These are phyloP conservation scores for Capitulum mitella DNA, from an alignment of 2,888 invertebrate genomes.

Conservation along the genomic window DNA sequence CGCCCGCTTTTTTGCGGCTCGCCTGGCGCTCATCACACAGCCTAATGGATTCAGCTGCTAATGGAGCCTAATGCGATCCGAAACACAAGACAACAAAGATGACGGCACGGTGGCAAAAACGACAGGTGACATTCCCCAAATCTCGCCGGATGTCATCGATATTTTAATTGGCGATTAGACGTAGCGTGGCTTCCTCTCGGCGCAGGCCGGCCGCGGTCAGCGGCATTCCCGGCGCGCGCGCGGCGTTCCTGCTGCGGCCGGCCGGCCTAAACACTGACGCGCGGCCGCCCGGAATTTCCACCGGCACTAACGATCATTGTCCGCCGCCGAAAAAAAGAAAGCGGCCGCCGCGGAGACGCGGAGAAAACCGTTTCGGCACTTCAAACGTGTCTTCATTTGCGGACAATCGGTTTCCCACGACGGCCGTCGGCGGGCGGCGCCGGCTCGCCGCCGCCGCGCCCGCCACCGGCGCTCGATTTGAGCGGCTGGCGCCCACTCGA, in stretches of 20 bases:
- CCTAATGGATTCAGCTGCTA: not conserved
- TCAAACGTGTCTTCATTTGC: slow-evolving; percentile 23
- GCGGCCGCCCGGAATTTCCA: not conserved
- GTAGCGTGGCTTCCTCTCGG: not conserved
- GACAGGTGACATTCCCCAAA: not conserved
- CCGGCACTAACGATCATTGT: not conserved
- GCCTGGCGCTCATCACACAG: not conserved
- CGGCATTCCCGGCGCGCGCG: not conserved
- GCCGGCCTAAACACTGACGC: not conserved
- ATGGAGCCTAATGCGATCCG: slow-evolving; percentile 14
- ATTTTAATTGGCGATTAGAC: slow-evolving; percentile 14
- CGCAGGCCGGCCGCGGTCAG: not conserved
- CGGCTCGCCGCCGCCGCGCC: not conserved
- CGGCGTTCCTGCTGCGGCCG: not conserved
- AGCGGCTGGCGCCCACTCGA: slow-evolving; percentile 14
- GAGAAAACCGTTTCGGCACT: slow-evolving; percentile 14
- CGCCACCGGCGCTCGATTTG: too few relatives aligned
- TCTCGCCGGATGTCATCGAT: not conserved
- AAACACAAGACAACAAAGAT: not conserved
- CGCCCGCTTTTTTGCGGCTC: not conserved
- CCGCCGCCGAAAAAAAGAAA: not conserved
- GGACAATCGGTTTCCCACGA: slow-evolving; percentile 18
- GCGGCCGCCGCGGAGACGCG: not conserved
- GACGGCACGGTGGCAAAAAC: not conserved
- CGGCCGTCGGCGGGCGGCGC: not conserved